A percentile compares a stretch with the other conserved stretches of the same genome.
Evolutionary conservation across 2,888 invertebrate species (phyloP).

Genomic region (Melanophora roralis): DNA sequence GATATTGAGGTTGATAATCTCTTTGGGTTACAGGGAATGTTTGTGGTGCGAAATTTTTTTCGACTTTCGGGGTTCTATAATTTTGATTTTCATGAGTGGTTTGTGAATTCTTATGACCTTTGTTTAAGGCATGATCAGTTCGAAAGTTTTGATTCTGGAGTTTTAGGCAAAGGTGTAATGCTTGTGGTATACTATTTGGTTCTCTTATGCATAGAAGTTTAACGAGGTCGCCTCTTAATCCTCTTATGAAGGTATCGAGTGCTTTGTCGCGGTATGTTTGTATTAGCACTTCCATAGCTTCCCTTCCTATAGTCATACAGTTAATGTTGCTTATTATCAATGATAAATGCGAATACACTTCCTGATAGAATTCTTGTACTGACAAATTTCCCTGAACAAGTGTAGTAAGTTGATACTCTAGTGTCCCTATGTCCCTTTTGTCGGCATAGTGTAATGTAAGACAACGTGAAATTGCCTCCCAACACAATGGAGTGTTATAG

Average conservation of each 20-base stretch:
- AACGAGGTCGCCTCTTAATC: not conserved
- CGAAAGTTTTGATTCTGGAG: too few species aligned
- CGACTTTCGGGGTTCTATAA: too few species aligned
- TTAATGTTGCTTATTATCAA: not conserved
- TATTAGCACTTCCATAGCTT: not conserved
- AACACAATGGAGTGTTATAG: conserved; percentile 16
- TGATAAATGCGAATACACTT: not conserved
- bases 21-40: too few species aligned
- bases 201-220: too few species aligned
- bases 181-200: not conserved
- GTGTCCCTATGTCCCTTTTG: not conserved
- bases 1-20: too few species aligned
- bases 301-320: not conserved
- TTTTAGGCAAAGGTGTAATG: not conserved
- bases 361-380: not conserved
- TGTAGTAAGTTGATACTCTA: not conserved
- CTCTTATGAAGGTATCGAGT: conserved; percentile 1
- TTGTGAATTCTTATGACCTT: not conserved
- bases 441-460: conserved; percentile 7
- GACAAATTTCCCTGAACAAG: not conserved
- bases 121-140: too few species aligned
- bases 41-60: too few species aligned
- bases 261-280: not conserved
- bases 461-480: not conserved
- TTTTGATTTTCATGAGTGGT: not conserved